These are phyloP conservation scores for Isoperla grammatica DNA, from an alignment of 2,888 invertebrate species.

Conservation along the genomic window DNA sequence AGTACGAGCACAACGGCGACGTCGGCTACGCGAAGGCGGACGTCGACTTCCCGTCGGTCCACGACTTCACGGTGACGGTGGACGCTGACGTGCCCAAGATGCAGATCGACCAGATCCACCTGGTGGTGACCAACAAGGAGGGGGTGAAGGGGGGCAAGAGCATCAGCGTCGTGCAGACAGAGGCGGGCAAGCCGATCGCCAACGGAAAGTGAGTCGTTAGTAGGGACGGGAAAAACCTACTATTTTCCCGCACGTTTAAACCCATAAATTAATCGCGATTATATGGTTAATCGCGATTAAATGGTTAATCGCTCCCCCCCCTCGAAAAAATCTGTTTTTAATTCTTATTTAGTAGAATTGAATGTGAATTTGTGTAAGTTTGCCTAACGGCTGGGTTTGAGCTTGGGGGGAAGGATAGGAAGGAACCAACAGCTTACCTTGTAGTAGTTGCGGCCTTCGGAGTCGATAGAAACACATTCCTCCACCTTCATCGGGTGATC, in stretches of 20 bases:
- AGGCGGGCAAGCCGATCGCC: constrained; percentile 59
- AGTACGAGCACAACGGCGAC: constrained; percentile 35
- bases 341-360: no score
- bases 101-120: constrained; percentile 57
- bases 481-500: no score
- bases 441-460: no score
- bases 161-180: constrained; percentile 57
- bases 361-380: not conserved
- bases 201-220: constrained; percentile 62
- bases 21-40: constrained; percentile 39
- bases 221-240: not conserved
- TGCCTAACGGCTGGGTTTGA: no score
- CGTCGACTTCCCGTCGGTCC: constrained; percentile 51
- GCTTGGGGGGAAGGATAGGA: no score
- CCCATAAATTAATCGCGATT: no score
- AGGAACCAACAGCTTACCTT: no score
- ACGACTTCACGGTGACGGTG: constrained; percentile 57
- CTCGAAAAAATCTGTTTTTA: no score
- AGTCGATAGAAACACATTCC: no score
- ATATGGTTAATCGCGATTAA: no score
- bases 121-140: constrained; percentile 59
- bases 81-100: constrained; percentile 59
- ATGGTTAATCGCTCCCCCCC: no score
- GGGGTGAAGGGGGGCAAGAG: constrained; percentile 54
- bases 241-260: not conserved